Percentiles rank a stretch among this genome's conserved stretches.
Conservation (phyloP, 2,113 vertebrate genomes). For the Arenaria interpres region DNA sequence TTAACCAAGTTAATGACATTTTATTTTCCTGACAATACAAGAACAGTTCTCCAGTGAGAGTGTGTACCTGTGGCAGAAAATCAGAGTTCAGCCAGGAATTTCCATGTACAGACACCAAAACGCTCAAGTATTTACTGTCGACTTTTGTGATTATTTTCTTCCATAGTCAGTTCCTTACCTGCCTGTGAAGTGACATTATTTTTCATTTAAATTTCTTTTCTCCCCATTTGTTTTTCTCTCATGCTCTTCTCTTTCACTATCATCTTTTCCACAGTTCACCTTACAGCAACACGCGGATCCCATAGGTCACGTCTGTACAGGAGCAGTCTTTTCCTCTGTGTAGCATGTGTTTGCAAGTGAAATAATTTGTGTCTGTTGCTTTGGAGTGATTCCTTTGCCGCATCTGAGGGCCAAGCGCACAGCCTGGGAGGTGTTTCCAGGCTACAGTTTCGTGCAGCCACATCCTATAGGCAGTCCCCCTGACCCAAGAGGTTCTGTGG, state of each 20-base stretch:
- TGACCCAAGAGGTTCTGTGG: neutral
- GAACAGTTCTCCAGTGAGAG: neutral
- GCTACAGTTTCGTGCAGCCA: rapidly evolving
- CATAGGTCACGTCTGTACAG: rapidly evolving
- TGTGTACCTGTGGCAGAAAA: neutral
- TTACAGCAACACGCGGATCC: neutral
- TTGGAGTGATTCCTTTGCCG: neutral
- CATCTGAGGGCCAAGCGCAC: neutral
- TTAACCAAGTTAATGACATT: neutral
- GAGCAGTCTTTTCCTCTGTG: neutral
- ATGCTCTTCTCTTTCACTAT: neutral
- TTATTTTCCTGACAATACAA: neutral
- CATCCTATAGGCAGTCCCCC: neutral
- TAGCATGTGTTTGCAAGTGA: neutral
- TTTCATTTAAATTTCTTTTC: neutral
- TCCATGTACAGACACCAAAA: neutral
- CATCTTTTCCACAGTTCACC: too few relatives aligned
- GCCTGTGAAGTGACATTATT: neutral
- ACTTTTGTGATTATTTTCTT: neutral
- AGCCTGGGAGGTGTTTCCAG: neutral
- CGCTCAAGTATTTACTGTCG: neutral
- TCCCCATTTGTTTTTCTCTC: neutral
- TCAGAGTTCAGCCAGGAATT: neutral
- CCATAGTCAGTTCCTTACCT: neutral
- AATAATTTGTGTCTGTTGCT: neutral